Evolutionary conservation across 1,140 invertebrate species (phyloP).

Genomic region (Ceratina japonica): DNA sequence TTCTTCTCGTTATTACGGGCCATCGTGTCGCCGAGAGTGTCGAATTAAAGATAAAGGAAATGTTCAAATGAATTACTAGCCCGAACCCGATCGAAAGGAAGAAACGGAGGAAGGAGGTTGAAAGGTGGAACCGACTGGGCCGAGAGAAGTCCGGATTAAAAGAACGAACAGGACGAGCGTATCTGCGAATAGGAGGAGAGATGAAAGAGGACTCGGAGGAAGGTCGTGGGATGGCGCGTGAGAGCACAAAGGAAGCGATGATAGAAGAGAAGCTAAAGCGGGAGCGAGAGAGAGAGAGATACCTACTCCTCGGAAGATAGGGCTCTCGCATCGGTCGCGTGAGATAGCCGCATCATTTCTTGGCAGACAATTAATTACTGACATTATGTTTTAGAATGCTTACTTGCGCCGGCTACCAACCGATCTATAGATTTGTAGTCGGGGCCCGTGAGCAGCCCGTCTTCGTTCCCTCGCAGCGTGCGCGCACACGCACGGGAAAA

Average conservation of each 20-base stretch:
- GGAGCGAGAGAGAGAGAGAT: conserved; percentile 26
- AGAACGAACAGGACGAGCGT: conserved; percentile 9
- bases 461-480: conserved; percentile 17
- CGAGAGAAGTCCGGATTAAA: conserved; percentile 33
- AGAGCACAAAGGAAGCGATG: conserved; percentile 14
- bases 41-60: conserved; percentile 53
- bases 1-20: conserved; percentile 50
- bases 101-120: conserved; percentile 34
- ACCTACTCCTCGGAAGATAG: conserved; percentile 1
- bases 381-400: conserved; percentile 73
- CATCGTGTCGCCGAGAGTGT: conserved; percentile 39
- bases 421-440: conserved; percentile 68
- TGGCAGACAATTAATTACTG: conserved; percentile 75
- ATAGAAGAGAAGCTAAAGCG: conserved; percentile 18
- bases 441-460: conserved; percentile 35
- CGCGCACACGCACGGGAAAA: conserved; percentile 23
- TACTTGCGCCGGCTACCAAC: conserved; percentile 64
- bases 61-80: conserved; percentile 57
- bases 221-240: conserved; percentile 9
- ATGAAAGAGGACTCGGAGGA: conserved; percentile 13
- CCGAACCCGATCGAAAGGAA: conserved; percentile 41
- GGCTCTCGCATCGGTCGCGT: conserved; percentile 67
- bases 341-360: conserved; percentile 75
- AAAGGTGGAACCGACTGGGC: conserved; percentile 38
- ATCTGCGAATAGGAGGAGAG: conserved; percentile 8